Evolutionary conservation across 2,113 vertebrate genomes (phyloP), one percentile per base, ranked within the genome.

Genomic region (Chlamydotis undulata): DNA sequence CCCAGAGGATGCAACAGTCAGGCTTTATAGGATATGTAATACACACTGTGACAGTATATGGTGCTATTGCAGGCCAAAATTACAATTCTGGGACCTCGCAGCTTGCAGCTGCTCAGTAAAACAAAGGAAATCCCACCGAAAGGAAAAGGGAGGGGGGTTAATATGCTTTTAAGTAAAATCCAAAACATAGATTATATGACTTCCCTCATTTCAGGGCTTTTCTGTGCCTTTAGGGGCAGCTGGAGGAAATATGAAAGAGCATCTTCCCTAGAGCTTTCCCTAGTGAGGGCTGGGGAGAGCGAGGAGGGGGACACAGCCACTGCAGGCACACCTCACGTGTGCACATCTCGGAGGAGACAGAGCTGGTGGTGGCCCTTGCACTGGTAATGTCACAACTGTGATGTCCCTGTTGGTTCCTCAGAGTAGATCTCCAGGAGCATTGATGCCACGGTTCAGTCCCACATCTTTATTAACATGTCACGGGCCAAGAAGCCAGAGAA

Each of bases 41-140:
- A 67, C 84, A 77, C 47, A 55, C 70, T 85, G 74, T 94, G 89
- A 96, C 90, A 88, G 45, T 50, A 13, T 50, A 93, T 3, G 12
- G 91, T 85, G 74, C 92, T 92, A 25, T 67, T 83, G 56, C 63
- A 63, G 78, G 89, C 84, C 95, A 89, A 47, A 96, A 96, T 85
- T 93, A 90, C 88, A 92, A 86, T 86, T 94, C 92, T 86, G 94
- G 94, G 94, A 95, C 90, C 39, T 63, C 47, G 63, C 47, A 96
- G 93, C 41, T 85, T 93, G 92, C 94, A 96, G 96, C 93, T 95
- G 95, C 75, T 94, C 71, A 67, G 95, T 82, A 87, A 96, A 94
- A 95, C 92, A 94, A 92, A 95, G 96, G 89, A 96, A 96, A 97
- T 93, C 89, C 65, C 89, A 90, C 41, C 2, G 0, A 94, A 83